A percentile compares a stretch with the other conserved stretches of the same genome.
These are phyloP conservation scores for Sardinella longiceps DNA, from an alignment of 2,797 vertebrate genomes.

Conservation along the genomic window DNA sequence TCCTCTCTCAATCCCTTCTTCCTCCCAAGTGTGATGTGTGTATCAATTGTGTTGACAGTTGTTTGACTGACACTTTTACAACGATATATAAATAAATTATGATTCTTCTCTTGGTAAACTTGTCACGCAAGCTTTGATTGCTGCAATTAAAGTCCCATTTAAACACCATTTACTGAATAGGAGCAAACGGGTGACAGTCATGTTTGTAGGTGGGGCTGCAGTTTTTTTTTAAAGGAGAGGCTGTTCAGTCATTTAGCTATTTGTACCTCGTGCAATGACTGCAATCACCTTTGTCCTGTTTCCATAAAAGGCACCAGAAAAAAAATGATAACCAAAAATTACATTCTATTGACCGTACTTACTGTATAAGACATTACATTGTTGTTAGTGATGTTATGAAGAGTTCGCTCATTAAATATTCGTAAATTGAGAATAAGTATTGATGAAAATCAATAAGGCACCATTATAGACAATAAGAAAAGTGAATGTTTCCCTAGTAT, in stretches of 20 bases:
- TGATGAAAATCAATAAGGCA: too few relatives aligned
- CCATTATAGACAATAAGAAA: too few relatives aligned
- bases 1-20: too few relatives aligned
- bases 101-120: not conserved
- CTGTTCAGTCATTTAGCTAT: not conserved
- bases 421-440: too few relatives aligned
- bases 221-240: not conserved
- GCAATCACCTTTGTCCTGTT: not conserved
- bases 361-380: not conserved
- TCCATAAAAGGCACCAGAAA: not conserved
- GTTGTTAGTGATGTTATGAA: too few relatives aligned
- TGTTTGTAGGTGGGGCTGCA: not conserved
- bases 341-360: not conserved
- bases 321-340: not conserved
- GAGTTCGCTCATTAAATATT: too few relatives aligned
- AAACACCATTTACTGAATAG: not conserved
- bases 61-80: not conserved
- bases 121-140: not conserved
- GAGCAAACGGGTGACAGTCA: not conserved
- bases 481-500: too few relatives aligned
- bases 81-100: not conserved
- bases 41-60: not conserved
- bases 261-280: not conserved
- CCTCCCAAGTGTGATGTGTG: not conserved
- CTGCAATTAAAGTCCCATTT: not conserved